Evolutionary conservation across 2,113 vertebrate species (phyloP), one percentile per base, ranked within the genome.

Genomic region (human (Homo sapiens)): DNA sequence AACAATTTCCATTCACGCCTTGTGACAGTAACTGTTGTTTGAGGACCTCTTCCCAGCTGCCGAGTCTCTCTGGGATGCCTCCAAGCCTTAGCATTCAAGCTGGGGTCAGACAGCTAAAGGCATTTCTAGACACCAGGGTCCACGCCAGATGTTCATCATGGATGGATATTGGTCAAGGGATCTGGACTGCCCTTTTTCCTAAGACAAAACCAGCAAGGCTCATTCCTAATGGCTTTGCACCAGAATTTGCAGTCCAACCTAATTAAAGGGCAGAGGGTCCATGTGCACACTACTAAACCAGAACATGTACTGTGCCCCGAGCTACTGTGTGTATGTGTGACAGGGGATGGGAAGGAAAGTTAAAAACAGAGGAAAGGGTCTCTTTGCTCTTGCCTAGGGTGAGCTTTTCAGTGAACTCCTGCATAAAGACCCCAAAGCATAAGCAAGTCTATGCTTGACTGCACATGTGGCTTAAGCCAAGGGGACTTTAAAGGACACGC

Each of bases 261-360:
- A 95, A 95, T 89, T 96, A 95, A 95, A 98, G 92, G n/a, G 52
- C 59, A 55, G 59, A 89, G 61, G 22, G 30, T 78, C 9, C n/a
- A 43, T 55, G 8, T 30, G 43, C 13, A 52, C 43, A 45, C 78
- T 66, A 55, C 82, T 35, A 79, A 94, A n/a, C 85, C 91, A 95
- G 89, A 94, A 89, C 95, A 94, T 83, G 86, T 25, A 14, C 76
- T 52, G 0, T 90, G 35, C 57, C 23, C 78, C 20, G 25, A 83
- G 80, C 50, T 79, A 48, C 78, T 55, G 2, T 55, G 32, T 96
- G 72, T 35, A 1, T 57, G 13, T 75, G 14, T 89, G 73, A 20
- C 30, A 13, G 25, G 35, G 76, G 20, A 11, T 57, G 48, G 72
- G 27, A 59, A 89, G 8, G 10, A 80, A 72, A 84, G 5, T 76